Conservation (phyloP, 2,797 vertebrate genomes). For the Acanthurus tractus region DNA sequence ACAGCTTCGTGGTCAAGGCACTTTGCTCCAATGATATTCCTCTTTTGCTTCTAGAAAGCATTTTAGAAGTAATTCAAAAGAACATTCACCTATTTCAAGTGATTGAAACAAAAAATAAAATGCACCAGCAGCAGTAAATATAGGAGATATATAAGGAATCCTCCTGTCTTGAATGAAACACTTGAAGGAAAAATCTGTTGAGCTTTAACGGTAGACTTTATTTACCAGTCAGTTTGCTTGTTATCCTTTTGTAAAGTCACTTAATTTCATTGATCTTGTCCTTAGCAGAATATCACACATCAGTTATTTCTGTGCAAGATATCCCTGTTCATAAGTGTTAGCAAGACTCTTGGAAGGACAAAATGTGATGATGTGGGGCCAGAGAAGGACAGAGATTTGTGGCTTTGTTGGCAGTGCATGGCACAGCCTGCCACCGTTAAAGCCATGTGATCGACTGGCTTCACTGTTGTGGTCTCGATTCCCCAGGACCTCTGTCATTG, state of each 20-base stretch:
- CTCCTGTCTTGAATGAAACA: background rate
- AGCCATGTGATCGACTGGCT: constrained; percentile 71
- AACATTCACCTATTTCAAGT: background rate
- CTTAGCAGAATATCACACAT: background rate
- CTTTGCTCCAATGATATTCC: background rate
- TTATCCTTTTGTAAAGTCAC: too few species aligned
- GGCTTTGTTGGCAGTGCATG: constrained; percentile 70
- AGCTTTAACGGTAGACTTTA: background rate
- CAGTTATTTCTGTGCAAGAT: background rate
- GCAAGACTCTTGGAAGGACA: constrained; percentile 24
- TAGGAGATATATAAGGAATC: background rate
- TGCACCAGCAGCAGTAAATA: background rate
- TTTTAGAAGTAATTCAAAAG: background rate
- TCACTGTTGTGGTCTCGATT: constrained; percentile 58
- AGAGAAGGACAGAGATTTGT: constrained; percentile 51
- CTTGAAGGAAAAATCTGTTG: background rate
- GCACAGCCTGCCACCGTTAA: constrained; percentile 73
- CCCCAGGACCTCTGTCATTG: constrained; percentile 33
- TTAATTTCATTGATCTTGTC: background rate
- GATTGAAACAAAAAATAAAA: background rate
- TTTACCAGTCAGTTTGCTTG: too few species aligned
- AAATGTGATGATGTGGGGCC: background rate
- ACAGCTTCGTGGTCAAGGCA: background rate
- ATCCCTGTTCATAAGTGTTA: background rate
- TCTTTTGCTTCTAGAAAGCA: background rate